These are phyloP conservation scores for Lordiphosa andalusiaca DNA, from an alignment of 2,888 invertebrate genomes.

Conservation along the genomic window DNA sequence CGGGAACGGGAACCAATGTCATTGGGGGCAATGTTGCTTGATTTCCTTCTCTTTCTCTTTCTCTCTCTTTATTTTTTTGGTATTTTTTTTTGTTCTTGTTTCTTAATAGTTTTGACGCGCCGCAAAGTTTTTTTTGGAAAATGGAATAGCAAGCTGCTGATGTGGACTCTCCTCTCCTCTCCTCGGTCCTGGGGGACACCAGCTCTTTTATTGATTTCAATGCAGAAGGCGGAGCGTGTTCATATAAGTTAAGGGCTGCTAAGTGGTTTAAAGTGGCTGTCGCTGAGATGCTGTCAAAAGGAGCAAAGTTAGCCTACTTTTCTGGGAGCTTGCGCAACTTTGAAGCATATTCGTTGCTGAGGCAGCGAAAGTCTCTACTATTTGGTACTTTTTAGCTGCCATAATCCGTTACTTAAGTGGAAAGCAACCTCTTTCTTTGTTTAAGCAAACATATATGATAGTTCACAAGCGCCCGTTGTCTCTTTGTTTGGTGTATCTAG, in stretches of 20 bases:
- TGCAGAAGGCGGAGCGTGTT: constrained; percentile 24
- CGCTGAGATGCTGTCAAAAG: not conserved
- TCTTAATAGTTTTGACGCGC: constrained; percentile 40
- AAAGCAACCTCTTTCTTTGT: too few relatives aligned
- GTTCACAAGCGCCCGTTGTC: too few relatives aligned
- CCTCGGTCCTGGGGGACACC: not conserved
- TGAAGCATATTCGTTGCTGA: too few relatives aligned
- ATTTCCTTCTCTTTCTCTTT: not conserved
- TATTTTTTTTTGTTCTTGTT: not conserved
- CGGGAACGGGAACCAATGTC: constrained; percentile 51
- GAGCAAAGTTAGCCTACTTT: constrained; percentile 9
- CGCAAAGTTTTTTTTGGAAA: constrained; percentile 12
- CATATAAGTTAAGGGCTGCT: constrained; percentile 24
- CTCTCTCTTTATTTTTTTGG: too few relatives aligned
- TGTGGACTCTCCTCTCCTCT: constrained; percentile 32
- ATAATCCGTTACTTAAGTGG: too few relatives aligned
- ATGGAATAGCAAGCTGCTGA: constrained; percentile 26
- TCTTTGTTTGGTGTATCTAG: too few relatives aligned
- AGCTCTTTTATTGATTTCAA: constrained; percentile 52
- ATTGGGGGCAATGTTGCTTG: constrained; percentile 51
- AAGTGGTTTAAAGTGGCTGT: constrained; percentile 32
- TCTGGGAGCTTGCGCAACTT: constrained; percentile 4
- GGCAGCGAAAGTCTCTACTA: too few relatives aligned
- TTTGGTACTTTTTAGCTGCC: too few relatives aligned
- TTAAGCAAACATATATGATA: too few relatives aligned